Percentiles rank a stretch among this genome's conserved stretches.
phyloP scores from a whole-genome alignment of 2,113 vertebrate species.

The Vicugna pacos region DNA sequence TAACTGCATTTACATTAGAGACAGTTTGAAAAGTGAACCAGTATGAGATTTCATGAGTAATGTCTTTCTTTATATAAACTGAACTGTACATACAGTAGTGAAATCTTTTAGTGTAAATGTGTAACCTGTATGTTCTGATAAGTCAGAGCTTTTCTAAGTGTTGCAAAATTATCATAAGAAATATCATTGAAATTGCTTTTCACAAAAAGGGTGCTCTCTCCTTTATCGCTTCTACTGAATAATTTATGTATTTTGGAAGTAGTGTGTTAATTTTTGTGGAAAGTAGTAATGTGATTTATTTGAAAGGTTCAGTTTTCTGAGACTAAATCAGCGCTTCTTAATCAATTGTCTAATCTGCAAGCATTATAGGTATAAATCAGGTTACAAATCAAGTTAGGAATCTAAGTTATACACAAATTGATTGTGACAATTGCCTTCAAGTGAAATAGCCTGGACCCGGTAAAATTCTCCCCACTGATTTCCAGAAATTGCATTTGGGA shows the following conservation, averaged over 20 bases:
- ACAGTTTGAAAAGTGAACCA: conserved; percentile 48
- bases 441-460: conserved; percentile 60
- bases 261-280: conserved; percentile 60
- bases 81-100: background rate
- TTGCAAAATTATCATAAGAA: conserved; percentile 38
- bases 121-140: conserved; percentile 37
- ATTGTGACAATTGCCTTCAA: conserved; percentile 73
- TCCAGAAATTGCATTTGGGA: conserved; percentile 70
- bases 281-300: conserved; percentile 67
- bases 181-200: conserved; percentile 62
- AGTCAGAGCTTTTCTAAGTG: conserved; percentile 46
- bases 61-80: background rate
- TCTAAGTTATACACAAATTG: conserved; percentile 72
- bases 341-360: conserved; percentile 67
- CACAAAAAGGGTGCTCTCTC: background rate
- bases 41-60: conserved; percentile 17
- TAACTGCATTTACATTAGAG: conserved; percentile 43
- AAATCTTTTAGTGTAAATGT: conserved; percentile 45
- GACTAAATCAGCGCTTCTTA: conserved; percentile 66
- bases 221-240: conserved; percentile 62
- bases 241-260: conserved; percentile 70
- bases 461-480: conserved; percentile 75
- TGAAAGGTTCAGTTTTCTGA: conserved; percentile 63
- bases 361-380: conserved; percentile 75
- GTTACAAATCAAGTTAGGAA: conserved; percentile 77